Base-by-base conservation (phyloP, 2,113 vertebrate genomes). In the Ophiodon elongatus region DNA sequence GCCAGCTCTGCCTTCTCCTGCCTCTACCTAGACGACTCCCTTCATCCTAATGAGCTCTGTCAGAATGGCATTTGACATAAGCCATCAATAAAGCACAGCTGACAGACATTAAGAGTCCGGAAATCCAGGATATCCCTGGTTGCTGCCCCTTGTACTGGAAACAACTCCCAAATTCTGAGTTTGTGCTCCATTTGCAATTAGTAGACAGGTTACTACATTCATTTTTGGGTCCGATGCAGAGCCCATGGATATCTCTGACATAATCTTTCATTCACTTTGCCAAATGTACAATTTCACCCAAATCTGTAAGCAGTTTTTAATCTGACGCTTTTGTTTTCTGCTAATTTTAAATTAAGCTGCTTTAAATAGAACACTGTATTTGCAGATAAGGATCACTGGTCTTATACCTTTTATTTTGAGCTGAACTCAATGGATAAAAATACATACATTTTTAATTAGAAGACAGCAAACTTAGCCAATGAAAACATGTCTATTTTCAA, bases 21-120 rank as follows among this genome's bases (percentile, higher is more conserved):
- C 90, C 92, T 93, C 85, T 87, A 91, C 93, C 92, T 93, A 90
- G 83, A 90, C 77, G 47, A 85, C 73, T 86, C 85, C 60, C 92
- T 89, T 94, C 92, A 94, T 83, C 83, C 85, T 96, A 95, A 96
- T 94, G 86, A 94, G 89, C 93, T 93, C 82, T 95, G 94, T 93
- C 95, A 95, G 89, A 79, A 90, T 94, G 92, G 93, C 95, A 95
- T 95, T 95, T 95, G 93, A 93, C 94, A 94, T 92, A 93, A 94
- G 92, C 90, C 93, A 65, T 95, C 93, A 92, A 92, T 94, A 90
- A 94, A 92, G 67, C 83, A 83, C 87, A 89, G 85, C 85, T 95
- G 94, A 95, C 94, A 91, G 91, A 93, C 79, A 80, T 83, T 85
- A 84, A 73, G 84, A 91, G 73, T 91, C 82, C 23, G 17, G 72